Evolutionary conservation across 1,140 invertebrate species (phyloP), one percentile per base, ranked within the genome.

Genomic region (Ptiloglossa arizonensis): DNA sequence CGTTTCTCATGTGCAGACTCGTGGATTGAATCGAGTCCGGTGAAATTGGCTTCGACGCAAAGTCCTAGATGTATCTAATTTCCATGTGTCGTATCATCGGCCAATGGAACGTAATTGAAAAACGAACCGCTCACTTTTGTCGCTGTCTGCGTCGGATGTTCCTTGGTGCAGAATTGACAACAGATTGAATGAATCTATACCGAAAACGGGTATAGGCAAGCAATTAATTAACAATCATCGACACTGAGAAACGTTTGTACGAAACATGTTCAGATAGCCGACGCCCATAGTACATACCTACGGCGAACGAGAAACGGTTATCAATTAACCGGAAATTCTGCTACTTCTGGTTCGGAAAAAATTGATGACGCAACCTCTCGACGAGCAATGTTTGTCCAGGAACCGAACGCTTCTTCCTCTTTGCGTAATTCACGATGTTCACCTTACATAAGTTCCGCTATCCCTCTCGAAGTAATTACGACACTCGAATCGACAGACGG

Each of bases 401-500:
- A 69, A 56, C 5, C 1, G 32, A 22, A 0, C 19, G 29, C 11
- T 9, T 54, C 24, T 24, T 5, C 3, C 17, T 5, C 6, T 11
- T 66, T 41, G 5, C 19, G 38, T 24, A 22, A 24, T 71, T 48
- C 5, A 8, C 69, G 8, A 48, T 62, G 17, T 62, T 24, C 56
- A 48, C 41, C 22, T 71, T 71, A 71, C 27, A 62, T 71, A 71
- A 71, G 56, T 46, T 13, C 17, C 19, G 11, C 29, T 71, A 50
- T 71, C 69, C 19, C 15, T 24, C 17, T 17, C 19, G 27, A 9
- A 62, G 11, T 41, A 50, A 66, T 72, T 19, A 13, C n/a, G 29
- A 32, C 29, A 24, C 11, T 32, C n/a, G 8, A 29, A 64, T n/a
- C 32, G n/a, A n/a, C 9, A 6, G 17, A 29, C 19, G 32, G 1